phyloP scores from a whole-genome alignment of 1,140 invertebrate genomes.

The Andricus grossulariae region DNA sequence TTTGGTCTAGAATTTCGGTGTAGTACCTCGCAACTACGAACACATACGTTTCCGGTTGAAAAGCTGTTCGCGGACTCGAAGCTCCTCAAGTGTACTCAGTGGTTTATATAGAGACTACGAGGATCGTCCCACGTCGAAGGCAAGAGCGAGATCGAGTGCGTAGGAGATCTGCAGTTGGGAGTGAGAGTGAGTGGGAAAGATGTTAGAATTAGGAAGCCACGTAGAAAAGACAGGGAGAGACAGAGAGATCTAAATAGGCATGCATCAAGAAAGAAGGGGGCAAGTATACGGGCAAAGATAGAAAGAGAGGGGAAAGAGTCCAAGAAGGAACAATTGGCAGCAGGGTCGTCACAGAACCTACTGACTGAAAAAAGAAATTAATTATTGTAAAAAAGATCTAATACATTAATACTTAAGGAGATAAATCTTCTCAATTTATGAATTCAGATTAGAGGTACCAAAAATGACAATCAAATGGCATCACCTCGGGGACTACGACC shows the following conservation, averaged over 20 bases:
- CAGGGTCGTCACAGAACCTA: not conserved
- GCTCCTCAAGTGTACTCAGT: slow-evolving; percentile 52
- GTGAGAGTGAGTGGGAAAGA: slow-evolving; percentile 18
- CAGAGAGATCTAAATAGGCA: slow-evolving; percentile 36
- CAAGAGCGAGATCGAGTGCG: slow-evolving; percentile 35
- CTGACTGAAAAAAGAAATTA: not conserved
- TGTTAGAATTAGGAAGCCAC: not conserved
- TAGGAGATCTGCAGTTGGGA: slow-evolving; percentile 17
- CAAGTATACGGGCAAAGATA: not conserved
- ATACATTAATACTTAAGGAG: too few relatives aligned
- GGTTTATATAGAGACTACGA: slow-evolving; percentile 72
- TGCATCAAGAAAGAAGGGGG: slow-evolving; percentile 50
- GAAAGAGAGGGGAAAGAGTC: slow-evolving; percentile 45
- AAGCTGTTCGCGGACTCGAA: slow-evolving; percentile 57
- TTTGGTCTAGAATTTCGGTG: slow-evolving; percentile 8
- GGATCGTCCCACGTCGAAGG: slow-evolving; percentile 67
- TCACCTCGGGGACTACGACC: too few relatives aligned
- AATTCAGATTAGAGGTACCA: too few relatives aligned
- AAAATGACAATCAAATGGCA: too few relatives aligned
- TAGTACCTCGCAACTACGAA: slow-evolving; percentile 34
- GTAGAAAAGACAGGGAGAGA: not conserved
- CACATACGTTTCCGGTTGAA: slow-evolving; percentile 47
- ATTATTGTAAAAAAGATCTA: too few relatives aligned
- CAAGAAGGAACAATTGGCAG: slow-evolving; percentile 15
- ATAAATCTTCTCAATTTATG: too few relatives aligned